Evolutionary conservation across 2,113 vertebrate species (phyloP).

Genomic region (Archilochus colubris): DNA sequence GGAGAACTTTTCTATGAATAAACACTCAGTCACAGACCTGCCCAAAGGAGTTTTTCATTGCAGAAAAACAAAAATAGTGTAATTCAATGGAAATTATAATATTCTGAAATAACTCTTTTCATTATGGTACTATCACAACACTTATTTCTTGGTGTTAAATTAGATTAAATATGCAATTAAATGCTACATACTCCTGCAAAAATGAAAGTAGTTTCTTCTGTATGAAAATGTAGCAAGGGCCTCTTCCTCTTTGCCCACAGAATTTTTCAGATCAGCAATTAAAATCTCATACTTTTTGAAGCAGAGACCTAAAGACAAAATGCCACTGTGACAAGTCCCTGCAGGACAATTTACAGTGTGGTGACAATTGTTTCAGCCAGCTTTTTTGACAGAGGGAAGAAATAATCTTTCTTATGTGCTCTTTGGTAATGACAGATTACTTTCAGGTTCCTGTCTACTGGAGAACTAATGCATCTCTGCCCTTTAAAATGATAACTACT

Average conservation of each 20-base stretch:
- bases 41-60: background rate
- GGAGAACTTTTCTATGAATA: background rate
- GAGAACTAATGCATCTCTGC: background rate
- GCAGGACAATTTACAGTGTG: background rate
- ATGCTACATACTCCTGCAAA: background rate
- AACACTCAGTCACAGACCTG: background rate
- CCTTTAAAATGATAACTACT: background rate
- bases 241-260: background rate
- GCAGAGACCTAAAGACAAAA: background rate
- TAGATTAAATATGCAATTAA: background rate
- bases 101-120: background rate
- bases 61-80: background rate
- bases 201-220: background rate
- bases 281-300: background rate
- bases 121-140: background rate
- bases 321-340: background rate
- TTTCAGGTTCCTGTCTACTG: background rate
- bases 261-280: background rate
- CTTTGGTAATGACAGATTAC: slow-evolving; percentile 4
- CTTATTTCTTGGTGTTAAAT: background rate
- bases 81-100: background rate
- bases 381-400: background rate
- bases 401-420: background rate
- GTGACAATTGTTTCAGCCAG: background rate
- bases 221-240: background rate